Base-by-base conservation (phyloP, 1,140 invertebrate species). In the Steinernema feltiae region DNA sequence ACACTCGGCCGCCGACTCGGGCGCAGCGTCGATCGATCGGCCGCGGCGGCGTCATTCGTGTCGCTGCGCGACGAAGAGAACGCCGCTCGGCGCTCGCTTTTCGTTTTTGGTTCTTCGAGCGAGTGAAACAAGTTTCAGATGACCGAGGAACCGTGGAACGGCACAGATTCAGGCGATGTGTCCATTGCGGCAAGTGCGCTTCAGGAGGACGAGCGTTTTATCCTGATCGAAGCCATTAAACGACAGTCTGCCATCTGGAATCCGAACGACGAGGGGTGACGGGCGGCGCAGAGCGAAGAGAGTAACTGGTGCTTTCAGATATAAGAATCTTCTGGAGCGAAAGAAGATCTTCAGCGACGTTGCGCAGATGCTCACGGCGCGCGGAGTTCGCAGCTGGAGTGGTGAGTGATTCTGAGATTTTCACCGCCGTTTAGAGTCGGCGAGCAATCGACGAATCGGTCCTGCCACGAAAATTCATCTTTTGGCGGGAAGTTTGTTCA, bases 31-130 rank as follows among this genome's bases (percentile, higher is more conserved):
- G 7, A 12, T 12, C 53, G 53, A 27, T 12, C 53, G 53, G 53
- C 53, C n/a, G 53, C 53, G 2, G 53, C 53, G 53, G 53, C 53
- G n/a, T n/a, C n/a, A n/a, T n/a, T n/a, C 41, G 41, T n/a, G 41
- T 12, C 7, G 41, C 41, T 46, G 41, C 41, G 41, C 41, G 41
- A 12, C 41, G n/a, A n/a, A n/a, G n/a, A n/a, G n/a, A n/a, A n/a
- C n/a, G n/a, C n/a, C n/a, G n/a, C n/a, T n/a, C 41, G 41, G 41
- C 41, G 41, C 7, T 46, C 41, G 41, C 24, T 27, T 63, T 17
- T 63, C 7, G 53, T 63, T 12, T 63, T 63, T 27, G 7, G 15
- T 27, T 27, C 53, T 27, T 63, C 24, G 2, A 21, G 2, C 12
- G 53, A 41, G 7, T 27, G 53, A 46, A 46, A 46, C 41, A 7